phyloP scores from a whole-genome alignment of 1,140 invertebrate species.

The Pseudoatta argentina region DNA sequence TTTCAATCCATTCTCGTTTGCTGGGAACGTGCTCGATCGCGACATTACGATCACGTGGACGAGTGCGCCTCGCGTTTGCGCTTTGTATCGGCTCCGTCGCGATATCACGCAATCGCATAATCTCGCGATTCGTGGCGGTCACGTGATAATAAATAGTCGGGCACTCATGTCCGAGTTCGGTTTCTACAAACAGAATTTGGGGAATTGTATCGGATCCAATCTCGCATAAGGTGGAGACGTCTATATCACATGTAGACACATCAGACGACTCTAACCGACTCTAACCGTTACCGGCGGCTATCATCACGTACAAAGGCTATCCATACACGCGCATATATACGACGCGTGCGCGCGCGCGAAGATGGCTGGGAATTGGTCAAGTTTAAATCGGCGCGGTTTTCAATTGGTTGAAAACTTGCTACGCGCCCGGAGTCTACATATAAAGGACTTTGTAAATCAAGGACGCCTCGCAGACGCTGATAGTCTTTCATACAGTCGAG shows the following conservation, averaged over 20 bases:
- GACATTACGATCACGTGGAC: background rate
- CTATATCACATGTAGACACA: background rate
- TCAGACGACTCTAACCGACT: background rate
- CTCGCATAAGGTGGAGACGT: background rate
- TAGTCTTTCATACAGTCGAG: background rate
- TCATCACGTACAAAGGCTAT: background rate
- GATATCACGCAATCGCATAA: background rate
- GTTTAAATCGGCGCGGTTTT: constrained; percentile 67
- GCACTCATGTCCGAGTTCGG: background rate
- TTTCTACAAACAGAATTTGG: background rate
- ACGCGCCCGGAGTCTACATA: background rate
- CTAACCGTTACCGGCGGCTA: background rate
- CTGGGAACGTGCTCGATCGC: background rate
- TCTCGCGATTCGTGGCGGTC: background rate
- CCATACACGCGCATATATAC: background rate
- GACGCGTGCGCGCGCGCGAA: background rate
- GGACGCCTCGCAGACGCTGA: background rate
- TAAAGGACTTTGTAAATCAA: constrained; percentile 48
- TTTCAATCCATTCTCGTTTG: no score
- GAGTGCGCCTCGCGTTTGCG: background rate
- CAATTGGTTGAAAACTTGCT: constrained; percentile 67
- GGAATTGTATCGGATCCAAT: background rate
- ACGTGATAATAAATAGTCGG: background rate
- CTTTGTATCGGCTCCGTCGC: background rate
- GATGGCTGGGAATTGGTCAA: constrained; percentile 63